Conservation (phyloP, 1,140 invertebrate genomes). For the Zophobas morio region DNA sequence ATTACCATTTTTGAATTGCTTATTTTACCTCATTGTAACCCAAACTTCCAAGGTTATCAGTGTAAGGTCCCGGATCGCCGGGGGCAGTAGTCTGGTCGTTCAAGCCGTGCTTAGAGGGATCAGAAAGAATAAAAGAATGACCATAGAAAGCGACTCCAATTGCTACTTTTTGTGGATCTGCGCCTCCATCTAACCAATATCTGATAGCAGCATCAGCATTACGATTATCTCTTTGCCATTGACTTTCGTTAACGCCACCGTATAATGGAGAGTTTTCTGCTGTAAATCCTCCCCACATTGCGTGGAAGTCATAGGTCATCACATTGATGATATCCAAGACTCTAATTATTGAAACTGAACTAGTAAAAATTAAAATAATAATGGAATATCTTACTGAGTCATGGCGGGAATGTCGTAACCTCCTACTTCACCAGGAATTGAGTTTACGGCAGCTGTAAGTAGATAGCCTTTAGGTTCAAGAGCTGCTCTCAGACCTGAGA, state of each 20-base stretch:
- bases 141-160: conserved; percentile 79
- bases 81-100: conserved; percentile 71
- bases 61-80: conserved; percentile 75
- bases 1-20: not conserved
- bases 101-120: conserved; percentile 69
- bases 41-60: conserved; percentile 71
- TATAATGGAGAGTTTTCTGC: conserved; percentile 83
- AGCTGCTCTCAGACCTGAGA: conserved; percentile 72
- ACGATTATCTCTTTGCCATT: conserved; percentile 64
- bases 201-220: conserved; percentile 37
- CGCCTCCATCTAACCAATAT: conserved; percentile 65
- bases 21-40: conserved; percentile 70
- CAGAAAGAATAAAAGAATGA: conserved; percentile 73
- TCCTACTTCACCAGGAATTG: conserved; percentile 64
- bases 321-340: conserved; percentile 87
- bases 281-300: conserved; percentile 82
- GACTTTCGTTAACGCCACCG: conserved; percentile 80
- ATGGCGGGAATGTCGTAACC: conserved; percentile 92
- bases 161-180: conserved; percentile 73
- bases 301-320: conserved; percentile 90
- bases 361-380: conserved; percentile 65
- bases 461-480: conserved; percentile 81
- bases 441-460: conserved; percentile 82
- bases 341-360: conserved; percentile 67
- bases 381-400: conserved; percentile 80